Conservation (phyloP, 1,140 invertebrate genomes). For the Aphaenogaster floridana region DNA sequence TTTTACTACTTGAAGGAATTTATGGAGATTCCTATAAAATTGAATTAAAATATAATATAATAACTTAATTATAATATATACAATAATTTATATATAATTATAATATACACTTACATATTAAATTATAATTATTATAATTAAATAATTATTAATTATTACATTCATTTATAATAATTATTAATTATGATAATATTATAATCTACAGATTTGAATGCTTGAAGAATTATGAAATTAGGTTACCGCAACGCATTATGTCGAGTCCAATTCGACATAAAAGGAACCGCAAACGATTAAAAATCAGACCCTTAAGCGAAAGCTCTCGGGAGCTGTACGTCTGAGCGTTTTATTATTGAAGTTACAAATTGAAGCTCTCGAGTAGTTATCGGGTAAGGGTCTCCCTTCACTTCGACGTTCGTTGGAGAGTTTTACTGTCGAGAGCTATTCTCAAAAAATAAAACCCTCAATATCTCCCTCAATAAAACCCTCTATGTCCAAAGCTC, state of each 20-base stretch:
- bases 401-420: background rate
- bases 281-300: background rate
- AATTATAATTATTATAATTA: background rate
- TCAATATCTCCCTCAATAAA: background rate
- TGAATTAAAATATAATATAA: background rate
- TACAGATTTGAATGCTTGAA: background rate
- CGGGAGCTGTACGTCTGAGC: background rate
- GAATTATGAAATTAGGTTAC: background rate
- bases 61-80: background rate
- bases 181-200: background rate
- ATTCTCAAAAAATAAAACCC: background rate
- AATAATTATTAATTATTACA: background rate
- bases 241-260: background rate
- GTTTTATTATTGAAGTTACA: constrained; percentile 16
- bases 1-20: background rate
- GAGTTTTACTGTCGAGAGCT: background rate
- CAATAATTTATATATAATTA: background rate
- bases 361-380: background rate
- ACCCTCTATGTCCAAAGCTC: background rate
- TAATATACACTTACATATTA: background rate
- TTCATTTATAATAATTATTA: background rate
- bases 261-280: background rate
- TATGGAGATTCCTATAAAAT: background rate
- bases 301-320: background rate
- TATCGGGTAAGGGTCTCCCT: background rate